Conservation (phyloP, 2,888 invertebrate genomes). For the Orgyia antiqua region DNA sequence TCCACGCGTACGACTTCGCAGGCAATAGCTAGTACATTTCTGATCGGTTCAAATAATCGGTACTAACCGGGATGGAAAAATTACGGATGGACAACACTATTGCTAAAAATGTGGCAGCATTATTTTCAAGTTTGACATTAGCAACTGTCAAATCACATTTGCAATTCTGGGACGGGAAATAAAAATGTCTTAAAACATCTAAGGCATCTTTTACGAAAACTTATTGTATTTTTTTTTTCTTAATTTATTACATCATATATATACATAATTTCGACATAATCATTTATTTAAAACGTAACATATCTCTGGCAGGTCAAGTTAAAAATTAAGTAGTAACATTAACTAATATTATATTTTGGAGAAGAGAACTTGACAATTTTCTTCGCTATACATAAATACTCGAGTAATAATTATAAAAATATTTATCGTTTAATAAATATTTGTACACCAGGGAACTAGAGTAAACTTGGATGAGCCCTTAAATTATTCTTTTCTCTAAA, state of each 20-base stretch:
- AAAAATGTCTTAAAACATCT: constrained; percentile 65
- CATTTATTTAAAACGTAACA: constrained; percentile 66
- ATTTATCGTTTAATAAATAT: not conserved
- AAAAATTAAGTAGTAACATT: constrained; percentile 39
- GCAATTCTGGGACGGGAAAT: too few relatives aligned
- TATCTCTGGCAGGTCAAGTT: constrained; percentile 61
- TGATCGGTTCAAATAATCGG: too few relatives aligned
- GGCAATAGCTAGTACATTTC: too few relatives aligned
- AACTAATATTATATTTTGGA: constrained; percentile 22
- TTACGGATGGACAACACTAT: too few relatives aligned
- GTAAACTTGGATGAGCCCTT: too few relatives aligned
- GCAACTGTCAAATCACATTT: too few relatives aligned
- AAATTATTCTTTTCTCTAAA: constrained; percentile 16
- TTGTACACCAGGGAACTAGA: not conserved
- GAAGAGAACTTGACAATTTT: constrained; percentile 6
- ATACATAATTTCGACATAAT: constrained; percentile 75
- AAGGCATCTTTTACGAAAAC: constrained; percentile 72
- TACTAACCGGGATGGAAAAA: too few relatives aligned
- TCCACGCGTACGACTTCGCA: too few relatives aligned
- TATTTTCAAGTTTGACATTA: too few relatives aligned
- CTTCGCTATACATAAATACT: too few relatives aligned
- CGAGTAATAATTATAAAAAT: too few relatives aligned
- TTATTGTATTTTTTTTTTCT: constrained; percentile 73
- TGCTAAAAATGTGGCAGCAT: too few relatives aligned
- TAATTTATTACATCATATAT: constrained; percentile 76